Conservation (phyloP, 30 jellyfish, hydroid and myxozoan species). For the Hydractinia symbiolongicarpus region DNA sequence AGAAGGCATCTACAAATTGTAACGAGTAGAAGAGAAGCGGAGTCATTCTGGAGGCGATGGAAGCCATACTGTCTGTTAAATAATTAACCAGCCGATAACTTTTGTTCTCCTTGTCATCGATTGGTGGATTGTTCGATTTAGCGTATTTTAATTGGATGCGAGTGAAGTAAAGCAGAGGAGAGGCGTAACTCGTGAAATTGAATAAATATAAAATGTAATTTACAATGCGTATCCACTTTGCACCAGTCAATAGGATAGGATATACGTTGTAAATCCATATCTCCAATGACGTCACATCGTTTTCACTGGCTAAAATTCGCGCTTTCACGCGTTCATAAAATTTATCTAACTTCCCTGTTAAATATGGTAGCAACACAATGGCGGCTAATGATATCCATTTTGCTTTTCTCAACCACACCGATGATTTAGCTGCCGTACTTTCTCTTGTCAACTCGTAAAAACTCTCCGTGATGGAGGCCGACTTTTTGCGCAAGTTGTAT, state of each 20-base stretch:
- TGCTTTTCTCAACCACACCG: slow-evolving; percentile 23
- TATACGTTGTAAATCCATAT: background rate
- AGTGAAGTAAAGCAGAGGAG: slow-evolving; percentile 8
- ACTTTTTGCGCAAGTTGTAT: slow-evolving; percentile 40
- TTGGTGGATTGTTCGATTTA: background rate
- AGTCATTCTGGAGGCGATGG: slow-evolving; percentile 2
- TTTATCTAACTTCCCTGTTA: slow-evolving; percentile 34
- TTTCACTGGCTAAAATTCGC: background rate
- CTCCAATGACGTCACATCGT: background rate
- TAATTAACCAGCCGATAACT: background rate
- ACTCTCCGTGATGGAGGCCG: slow-evolving; percentile 63
- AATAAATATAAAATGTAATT: slow-evolving; percentile 15
- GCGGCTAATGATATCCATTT: slow-evolving; percentile 45
- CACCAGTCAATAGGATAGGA: slow-evolving; percentile 34
- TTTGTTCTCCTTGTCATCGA: background rate
- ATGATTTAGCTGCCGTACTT: background rate
- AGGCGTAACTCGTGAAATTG: slow-evolving; percentile 22
- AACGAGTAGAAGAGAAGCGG: slow-evolving; percentile 26
- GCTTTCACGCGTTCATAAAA: slow-evolving; percentile 35
- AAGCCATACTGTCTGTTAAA: slow-evolving; percentile 5
- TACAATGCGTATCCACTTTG: slow-evolving; percentile 21
- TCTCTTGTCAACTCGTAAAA: slow-evolving; percentile 65
- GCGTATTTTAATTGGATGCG: slow-evolving; percentile 21
- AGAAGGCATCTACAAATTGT: slow-evolving; percentile 18
- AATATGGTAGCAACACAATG: slow-evolving; percentile 44